Conservation (phyloP, 30 jellyfish, hydroid and myxozoan species). For the Pelagia noctiluca region DNA sequence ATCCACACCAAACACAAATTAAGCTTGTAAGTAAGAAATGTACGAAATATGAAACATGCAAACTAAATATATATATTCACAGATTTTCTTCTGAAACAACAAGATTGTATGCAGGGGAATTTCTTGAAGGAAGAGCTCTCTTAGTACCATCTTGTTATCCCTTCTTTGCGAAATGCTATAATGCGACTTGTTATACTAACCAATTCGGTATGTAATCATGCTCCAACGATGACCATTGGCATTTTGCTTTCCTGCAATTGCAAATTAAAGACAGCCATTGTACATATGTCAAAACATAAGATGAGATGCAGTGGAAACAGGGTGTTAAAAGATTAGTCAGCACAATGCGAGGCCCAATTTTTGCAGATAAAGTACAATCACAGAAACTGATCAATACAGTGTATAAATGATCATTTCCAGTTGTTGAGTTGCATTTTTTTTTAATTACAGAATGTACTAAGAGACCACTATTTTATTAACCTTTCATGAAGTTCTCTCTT, state of each 20-base stretch:
- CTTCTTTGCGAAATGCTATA: too few relatives aligned
- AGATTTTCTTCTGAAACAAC: neutral
- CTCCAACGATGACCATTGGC: slow-evolving; percentile 4
- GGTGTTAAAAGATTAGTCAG: neutral
- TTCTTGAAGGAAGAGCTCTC: neutral
- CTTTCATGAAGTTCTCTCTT: too few relatives aligned
- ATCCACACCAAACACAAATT: slow-evolving; percentile 8
- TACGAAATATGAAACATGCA: neutral
- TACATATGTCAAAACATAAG: neutral
- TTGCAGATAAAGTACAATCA: too few relatives aligned
- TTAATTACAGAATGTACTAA: too few relatives aligned
- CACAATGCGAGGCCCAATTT: neutral
- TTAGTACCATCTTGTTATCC: too few relatives aligned
- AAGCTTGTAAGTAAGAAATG: slow-evolving; percentile 4
- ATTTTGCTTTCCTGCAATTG: neutral
- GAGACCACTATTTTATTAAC: too few relatives aligned
- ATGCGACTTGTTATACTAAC: neutral
- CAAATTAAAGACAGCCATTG: neutral
- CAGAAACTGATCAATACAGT: too few relatives aligned
- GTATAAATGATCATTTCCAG: neutral
- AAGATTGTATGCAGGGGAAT: neutral
- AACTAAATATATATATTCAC: neutral
- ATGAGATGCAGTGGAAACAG: neutral
- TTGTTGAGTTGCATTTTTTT: too few relatives aligned
- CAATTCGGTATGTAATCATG: slow-evolving; percentile 9